Percentiles rank a stretch among this genome's conserved stretches.
These are phyloP conservation scores for Clanis bilineata DNA, from an alignment of 2,888 invertebrate species.

Conservation along the genomic window DNA sequence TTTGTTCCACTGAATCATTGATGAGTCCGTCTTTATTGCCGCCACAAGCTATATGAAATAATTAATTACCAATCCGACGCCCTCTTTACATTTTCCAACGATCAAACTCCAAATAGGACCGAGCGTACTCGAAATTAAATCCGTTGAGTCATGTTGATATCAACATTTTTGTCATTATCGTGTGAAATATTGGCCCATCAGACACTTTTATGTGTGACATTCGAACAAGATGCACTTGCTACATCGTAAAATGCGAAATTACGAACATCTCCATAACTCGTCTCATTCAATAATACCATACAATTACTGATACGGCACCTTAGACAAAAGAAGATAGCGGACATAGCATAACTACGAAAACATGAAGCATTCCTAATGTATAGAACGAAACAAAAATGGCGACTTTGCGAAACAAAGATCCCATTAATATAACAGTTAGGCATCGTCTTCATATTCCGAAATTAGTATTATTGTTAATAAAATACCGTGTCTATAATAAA, in stretches of 20 bases:
- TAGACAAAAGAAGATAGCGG: too few species aligned
- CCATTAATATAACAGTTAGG: too few species aligned
- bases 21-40: constrained; percentile 71
- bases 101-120: constrained; percentile 38
- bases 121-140: constrained; percentile 34
- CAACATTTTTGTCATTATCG: constrained; percentile 40
- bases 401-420: too few species aligned
- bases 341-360: too few species aligned
- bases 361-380: too few species aligned
- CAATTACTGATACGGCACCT: neutral
- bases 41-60: constrained; percentile 65
- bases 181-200: constrained; percentile 39
- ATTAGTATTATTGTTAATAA: too few species aligned
- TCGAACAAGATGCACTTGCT: constrained; percentile 30
- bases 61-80: constrained; percentile 67
- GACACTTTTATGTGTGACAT: constrained; percentile 38
- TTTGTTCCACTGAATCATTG: constrained; percentile 75
- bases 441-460: too few species aligned
- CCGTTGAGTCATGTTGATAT: constrained; percentile 36
- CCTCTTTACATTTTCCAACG: constrained; percentile 34
- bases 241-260: constrained; percentile 32
- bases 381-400: too few species aligned
- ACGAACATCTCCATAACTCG: constrained; percentile 34
- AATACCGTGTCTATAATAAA: too few species aligned
- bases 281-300: constrained; percentile 23